A percentile compares a stretch with the other conserved stretches of the same genome.
Conservation (phyloP, 2,888 invertebrate species). For the Ornithoptera alexandrae region DNA sequence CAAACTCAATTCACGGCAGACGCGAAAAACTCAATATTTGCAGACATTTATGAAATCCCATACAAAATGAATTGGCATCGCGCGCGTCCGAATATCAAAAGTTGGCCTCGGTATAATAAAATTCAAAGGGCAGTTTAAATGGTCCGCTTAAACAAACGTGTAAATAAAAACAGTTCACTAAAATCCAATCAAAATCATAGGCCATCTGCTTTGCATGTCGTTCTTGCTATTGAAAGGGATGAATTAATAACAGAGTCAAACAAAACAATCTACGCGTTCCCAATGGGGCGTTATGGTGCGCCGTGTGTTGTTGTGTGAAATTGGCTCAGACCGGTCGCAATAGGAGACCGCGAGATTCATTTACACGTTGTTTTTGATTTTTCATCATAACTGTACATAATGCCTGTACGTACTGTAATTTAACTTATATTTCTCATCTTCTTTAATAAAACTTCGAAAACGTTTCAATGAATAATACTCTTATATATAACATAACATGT, state of each 20-base stretch:
- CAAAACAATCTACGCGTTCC: conserved; percentile 52
- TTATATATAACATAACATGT: too few relatives aligned
- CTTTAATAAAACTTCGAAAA: too few relatives aligned
- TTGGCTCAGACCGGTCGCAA: conserved; percentile 51
- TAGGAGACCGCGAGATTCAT: conserved; percentile 53
- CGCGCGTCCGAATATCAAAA: conserved; percentile 26
- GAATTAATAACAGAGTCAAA: conserved; percentile 62
- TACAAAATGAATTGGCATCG: conserved; percentile 27
- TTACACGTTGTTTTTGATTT: conserved; percentile 37
- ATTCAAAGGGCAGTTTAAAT: conserved; percentile 28
- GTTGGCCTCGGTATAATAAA: conserved; percentile 24
- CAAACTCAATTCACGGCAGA: conserved; percentile 25
- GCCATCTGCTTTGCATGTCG: conserved; percentile 51
- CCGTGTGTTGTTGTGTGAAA: conserved; percentile 68
- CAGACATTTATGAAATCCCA: conserved; percentile 30
- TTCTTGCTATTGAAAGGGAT: conserved; percentile 54
- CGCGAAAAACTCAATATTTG: conserved; percentile 26
- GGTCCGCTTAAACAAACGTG: conserved; percentile 30
- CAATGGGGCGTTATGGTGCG: conserved; percentile 55
- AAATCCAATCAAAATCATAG: conserved; percentile 65
- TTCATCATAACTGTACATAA: not conserved
- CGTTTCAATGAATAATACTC: too few relatives aligned
- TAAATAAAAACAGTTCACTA: conserved; percentile 50
- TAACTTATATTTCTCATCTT: too few relatives aligned
- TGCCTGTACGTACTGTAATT: not conserved